Evolutionary conservation across 2,797 vertebrate species (phyloP).

Genomic region (Australoheros facetus): DNA sequence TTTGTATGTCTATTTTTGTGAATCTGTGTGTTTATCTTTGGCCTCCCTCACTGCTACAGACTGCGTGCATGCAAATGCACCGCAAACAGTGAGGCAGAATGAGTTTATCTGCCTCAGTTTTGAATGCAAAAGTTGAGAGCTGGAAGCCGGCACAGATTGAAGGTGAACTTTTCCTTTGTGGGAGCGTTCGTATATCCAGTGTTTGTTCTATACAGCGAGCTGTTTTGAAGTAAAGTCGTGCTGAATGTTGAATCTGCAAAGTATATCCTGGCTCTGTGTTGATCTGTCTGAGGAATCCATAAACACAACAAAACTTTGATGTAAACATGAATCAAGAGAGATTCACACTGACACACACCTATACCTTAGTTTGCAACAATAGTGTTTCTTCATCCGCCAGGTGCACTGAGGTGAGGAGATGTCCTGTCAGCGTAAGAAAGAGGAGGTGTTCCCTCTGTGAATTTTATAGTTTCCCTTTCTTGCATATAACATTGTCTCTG

Average conservation of each 20-base stretch:
- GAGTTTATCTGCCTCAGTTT: constrained; percentile 4
- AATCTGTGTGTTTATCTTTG: constrained; percentile 14
- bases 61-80: neutral
- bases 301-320: constrained; percentile 29
- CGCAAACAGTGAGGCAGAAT: neutral
- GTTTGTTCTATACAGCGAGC: neutral
- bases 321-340: constrained; percentile 24
- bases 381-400: constrained; percentile 1
- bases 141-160: constrained; percentile 10
- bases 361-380: neutral
- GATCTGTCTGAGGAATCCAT: constrained; percentile 15
- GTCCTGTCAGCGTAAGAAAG: constrained; percentile 16
- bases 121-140: neutral
- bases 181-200: neutral
- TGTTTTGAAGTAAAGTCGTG: constrained; percentile 13
- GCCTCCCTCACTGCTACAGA: neutral
- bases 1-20: constrained; percentile 15
- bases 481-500: constrained; percentile 1
- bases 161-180: constrained; percentile 18
- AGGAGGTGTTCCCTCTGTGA: neutral
- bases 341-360: neutral
- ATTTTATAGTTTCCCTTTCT: neutral
- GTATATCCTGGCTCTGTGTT: neutral
- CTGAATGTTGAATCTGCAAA: constrained; percentile 30
- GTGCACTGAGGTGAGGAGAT: neutral